These are phyloP conservation scores for Mythimna ferrago DNA, from an alignment of 2,888 invertebrate genomes.

Conservation along the genomic window DNA sequence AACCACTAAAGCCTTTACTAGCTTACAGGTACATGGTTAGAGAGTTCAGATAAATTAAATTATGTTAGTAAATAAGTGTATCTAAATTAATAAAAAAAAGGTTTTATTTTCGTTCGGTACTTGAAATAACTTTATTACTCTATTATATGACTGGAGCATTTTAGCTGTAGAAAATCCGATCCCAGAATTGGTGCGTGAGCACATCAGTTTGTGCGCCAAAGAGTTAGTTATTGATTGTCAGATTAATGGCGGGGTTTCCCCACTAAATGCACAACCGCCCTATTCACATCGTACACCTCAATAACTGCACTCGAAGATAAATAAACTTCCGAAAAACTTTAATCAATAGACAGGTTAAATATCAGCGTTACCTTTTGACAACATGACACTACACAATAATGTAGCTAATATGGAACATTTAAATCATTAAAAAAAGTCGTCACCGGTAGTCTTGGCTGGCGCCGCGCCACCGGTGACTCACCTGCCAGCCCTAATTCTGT, in stretches of 20 bases:
- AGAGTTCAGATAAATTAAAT: no score
- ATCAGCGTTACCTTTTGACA: not conserved
- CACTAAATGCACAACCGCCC: not conserved
- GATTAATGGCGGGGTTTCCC: not conserved
- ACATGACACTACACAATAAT: not conserved
- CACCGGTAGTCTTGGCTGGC: constrained; percentile 41
- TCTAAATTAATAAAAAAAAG: no score
- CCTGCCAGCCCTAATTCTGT: constrained; percentile 59
- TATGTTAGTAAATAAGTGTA: no score
- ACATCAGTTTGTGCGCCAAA: not conserved
- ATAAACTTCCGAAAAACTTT: not conserved
- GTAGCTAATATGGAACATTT: not conserved
- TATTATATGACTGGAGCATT: not conserved
- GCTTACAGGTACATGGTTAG: no score
- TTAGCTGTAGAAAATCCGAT: not conserved
- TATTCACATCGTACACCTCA: no score
- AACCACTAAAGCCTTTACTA: no score
- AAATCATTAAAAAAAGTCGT: constrained; percentile 22
- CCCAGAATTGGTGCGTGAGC: not conserved
- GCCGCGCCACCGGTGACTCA: constrained; percentile 51
- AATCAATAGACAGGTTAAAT: not conserved
- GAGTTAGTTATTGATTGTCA: not conserved
- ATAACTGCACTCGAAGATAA: not conserved
- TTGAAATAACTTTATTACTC: no score
- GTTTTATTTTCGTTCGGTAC: no score